Evolutionary conservation across 2,797 vertebrate genomes (phyloP).

Genomic region (Heliangelus exortis): DNA sequence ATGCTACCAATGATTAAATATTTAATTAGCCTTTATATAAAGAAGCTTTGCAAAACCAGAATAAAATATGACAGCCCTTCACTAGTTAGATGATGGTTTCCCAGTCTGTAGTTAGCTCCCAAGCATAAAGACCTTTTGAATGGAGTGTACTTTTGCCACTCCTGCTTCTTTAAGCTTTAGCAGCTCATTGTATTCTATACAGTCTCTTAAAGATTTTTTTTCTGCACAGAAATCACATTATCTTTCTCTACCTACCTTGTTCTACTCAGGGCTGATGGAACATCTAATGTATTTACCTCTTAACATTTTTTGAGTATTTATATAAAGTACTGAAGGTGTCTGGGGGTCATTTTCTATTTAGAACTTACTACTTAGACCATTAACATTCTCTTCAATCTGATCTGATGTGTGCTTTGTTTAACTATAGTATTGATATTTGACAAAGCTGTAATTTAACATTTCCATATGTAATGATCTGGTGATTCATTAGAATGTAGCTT

Average conservation of each 20-base stretch:
- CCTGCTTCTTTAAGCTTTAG: background rate
- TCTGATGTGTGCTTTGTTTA: background rate
- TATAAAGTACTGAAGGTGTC: background rate
- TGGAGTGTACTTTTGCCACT: background rate
- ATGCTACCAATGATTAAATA: background rate
- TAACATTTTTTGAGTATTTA: background rate
- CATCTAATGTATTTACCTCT: background rate
- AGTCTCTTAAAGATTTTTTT: background rate
- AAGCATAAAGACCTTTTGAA: background rate
- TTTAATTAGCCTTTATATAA: background rate
- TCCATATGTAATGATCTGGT: fast-evolving
- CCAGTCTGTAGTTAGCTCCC: background rate
- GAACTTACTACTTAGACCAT: background rate
- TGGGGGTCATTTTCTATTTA: background rate
- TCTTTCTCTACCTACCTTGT: background rate
- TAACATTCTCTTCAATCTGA: background rate
- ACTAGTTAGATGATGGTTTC: background rate
- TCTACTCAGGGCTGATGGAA: background rate
- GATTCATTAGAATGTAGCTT: background rate
- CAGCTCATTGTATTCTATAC: background rate
- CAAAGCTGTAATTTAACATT: background rate
- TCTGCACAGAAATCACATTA: background rate
- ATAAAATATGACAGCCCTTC: background rate
- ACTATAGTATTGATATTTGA: background rate
- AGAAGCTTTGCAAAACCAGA: background rate